Evolutionary conservation across 2,888 invertebrate species (phyloP).

Genomic region (Lasioglossum calceatum): DNA sequence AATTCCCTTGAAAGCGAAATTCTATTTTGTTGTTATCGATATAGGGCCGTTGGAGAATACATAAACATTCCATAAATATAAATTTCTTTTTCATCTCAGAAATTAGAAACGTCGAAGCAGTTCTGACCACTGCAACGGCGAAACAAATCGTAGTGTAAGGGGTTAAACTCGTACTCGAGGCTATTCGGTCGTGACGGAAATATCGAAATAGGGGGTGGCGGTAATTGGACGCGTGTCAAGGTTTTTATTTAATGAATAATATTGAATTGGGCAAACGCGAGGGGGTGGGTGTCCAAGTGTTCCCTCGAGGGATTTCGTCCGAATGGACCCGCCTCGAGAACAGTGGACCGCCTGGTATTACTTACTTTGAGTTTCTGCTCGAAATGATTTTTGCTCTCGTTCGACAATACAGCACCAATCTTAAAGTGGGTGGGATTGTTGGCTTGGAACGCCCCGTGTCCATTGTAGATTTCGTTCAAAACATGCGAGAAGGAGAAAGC

Average conservation of each 20-base stretch:
- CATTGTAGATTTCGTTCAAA: slow-evolving; percentile 49
- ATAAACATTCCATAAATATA: neutral
- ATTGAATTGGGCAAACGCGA: neutral
- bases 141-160: neutral
- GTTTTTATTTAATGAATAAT: neutral
- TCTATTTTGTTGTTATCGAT: neutral
- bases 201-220: neutral
- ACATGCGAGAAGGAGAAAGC: slow-evolving; percentile 15
- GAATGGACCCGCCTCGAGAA: neutral
- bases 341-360: slow-evolving; percentile 9
- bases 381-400: slow-evolving; percentile 92
- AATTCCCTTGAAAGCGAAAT: neutral
- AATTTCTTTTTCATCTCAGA: neutral
- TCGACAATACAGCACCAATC: slow-evolving; percentile 96
- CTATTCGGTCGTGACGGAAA: neutral
- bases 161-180: neutral
- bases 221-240: neutral
- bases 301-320: neutral
- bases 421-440: slow-evolving; percentile 91
- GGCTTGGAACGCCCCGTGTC: slow-evolving; percentile 49
- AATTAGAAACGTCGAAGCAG: neutral
- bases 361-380: slow-evolving; percentile 93
- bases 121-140: too few species aligned
- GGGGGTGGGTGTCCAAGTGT: neutral
- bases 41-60: too few species aligned